A percentile compares a stretch with the other conserved stretches of the same genome.
These are phyloP conservation scores for Aythya baeri DNA, from an alignment of 2,113 vertebrate genomes.

Conservation along the genomic window DNA sequence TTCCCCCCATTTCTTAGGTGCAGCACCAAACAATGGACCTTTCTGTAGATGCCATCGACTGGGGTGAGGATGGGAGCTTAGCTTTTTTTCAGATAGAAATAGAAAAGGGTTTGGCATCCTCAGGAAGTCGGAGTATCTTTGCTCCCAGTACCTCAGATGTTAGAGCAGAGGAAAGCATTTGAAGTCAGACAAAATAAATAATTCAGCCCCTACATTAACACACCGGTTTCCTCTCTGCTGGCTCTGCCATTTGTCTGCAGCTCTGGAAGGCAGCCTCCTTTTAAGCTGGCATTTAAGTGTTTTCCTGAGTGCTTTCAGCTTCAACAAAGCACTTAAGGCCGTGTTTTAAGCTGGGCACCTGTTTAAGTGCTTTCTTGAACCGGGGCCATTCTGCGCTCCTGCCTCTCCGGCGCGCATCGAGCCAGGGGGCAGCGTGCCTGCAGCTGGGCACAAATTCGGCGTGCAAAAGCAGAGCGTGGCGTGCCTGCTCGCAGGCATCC, in stretches of 20 bases:
- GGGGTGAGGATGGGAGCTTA: not conserved
- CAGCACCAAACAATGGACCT: not conserved
- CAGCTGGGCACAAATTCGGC: rapidly evolving
- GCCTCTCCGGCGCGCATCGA: not conserved
- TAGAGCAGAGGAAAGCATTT: not conserved
- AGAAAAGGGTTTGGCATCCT: conserved; percentile 3
- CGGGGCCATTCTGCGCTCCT: not conserved
- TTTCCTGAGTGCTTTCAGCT: not conserved
- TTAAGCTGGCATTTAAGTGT: not conserved
- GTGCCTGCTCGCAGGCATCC: not conserved
- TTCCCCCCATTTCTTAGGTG: not conserved
- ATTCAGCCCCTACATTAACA: not conserved
- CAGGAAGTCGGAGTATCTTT: not conserved
- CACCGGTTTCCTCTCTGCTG: not conserved
- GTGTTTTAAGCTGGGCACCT: not conserved
- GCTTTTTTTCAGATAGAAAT: not conserved
- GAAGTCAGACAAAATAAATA: conserved; percentile 29
- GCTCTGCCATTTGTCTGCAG: not conserved
- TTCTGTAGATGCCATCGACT: not conserved
- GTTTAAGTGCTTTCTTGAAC: not conserved
- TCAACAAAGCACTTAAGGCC: not conserved
- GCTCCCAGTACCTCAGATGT: not conserved
- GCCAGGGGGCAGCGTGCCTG: rapidly evolving
- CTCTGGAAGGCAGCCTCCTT: not conserved
- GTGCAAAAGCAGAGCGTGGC: not conserved